phyloP scores from a whole-genome alignment of 2,113 vertebrate genomes.

The Anoura caudifer region DNA sequence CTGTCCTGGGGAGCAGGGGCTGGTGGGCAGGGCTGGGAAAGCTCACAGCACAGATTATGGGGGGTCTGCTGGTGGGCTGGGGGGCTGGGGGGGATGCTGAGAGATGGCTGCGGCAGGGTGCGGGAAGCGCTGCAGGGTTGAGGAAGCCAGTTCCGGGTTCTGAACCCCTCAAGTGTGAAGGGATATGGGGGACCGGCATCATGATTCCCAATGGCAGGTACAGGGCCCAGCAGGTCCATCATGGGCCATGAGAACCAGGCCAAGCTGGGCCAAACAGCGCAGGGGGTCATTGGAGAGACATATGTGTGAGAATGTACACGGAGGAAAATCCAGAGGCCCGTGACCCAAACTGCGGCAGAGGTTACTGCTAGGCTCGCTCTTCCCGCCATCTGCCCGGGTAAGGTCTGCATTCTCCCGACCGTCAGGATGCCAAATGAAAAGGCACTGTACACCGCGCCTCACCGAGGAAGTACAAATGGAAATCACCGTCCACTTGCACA shows the following conservation, averaged over 20 bases:
- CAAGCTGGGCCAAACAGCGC: too few relatives aligned
- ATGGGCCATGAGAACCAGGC: fast-evolving
- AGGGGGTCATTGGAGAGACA: neutral
- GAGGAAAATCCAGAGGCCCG: neutral
- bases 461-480: neutral
- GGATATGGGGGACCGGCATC: neutral
- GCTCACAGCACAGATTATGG: neutral
- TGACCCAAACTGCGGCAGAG: fast-evolving
- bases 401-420: neutral
- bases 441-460: fast-evolving
- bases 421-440: fast-evolving
- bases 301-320: fast-evolving
- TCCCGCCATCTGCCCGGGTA: too few relatives aligned
- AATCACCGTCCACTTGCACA: neutral
- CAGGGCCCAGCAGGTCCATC: neutral
- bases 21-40: fast-evolving
- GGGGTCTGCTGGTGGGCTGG: too few relatives aligned
- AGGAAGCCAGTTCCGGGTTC: neutral
- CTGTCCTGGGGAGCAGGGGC: neutral
- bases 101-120: fast-evolving
- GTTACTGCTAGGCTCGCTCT: neutral
- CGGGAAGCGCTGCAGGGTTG: neutral
- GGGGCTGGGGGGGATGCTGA: neutral
- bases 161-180: neutral
- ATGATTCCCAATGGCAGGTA: neutral